phyloP scores from a whole-genome alignment of 2,113 vertebrate genomes.

The Albula goreensis region DNA sequence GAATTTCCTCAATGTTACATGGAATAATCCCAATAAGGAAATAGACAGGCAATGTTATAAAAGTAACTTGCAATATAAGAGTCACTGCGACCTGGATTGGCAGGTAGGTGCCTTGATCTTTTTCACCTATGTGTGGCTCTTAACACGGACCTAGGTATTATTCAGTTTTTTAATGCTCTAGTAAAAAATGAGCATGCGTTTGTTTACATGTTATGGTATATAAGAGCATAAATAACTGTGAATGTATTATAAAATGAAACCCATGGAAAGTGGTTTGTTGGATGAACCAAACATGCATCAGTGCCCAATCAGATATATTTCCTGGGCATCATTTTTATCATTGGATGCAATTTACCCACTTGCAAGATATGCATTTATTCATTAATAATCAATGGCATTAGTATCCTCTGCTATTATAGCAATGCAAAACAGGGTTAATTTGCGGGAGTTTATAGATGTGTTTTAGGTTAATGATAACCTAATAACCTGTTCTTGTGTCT shows the following conservation, averaged over 20 bases:
- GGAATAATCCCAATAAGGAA: background rate
- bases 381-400: background rate
- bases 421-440: background rate
- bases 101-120: slow-evolving; percentile 31
- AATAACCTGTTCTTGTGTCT: background rate
- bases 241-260: too few relatives aligned
- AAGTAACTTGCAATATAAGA: slow-evolving; percentile 40
- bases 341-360: too few relatives aligned
- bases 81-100: slow-evolving; percentile 41
- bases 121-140: background rate
- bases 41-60: background rate
- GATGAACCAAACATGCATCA: too few relatives aligned
- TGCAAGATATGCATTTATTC: too few relatives aligned
- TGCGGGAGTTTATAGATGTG: background rate
- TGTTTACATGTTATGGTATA: too few relatives aligned
- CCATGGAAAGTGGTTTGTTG: too few relatives aligned
- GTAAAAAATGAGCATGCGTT: too few relatives aligned
- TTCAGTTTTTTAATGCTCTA: background rate
- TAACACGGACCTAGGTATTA: background rate
- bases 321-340: too few relatives aligned
- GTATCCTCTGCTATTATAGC: background rate
- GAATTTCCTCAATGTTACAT: slow-evolving; percentile 16
- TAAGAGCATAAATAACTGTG: too few relatives aligned
- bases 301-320: too few relatives aligned
- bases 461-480: background rate